phyloP scores from a whole-genome alignment of 1,140 invertebrate species.

The Rhagoletis zephyria region DNA sequence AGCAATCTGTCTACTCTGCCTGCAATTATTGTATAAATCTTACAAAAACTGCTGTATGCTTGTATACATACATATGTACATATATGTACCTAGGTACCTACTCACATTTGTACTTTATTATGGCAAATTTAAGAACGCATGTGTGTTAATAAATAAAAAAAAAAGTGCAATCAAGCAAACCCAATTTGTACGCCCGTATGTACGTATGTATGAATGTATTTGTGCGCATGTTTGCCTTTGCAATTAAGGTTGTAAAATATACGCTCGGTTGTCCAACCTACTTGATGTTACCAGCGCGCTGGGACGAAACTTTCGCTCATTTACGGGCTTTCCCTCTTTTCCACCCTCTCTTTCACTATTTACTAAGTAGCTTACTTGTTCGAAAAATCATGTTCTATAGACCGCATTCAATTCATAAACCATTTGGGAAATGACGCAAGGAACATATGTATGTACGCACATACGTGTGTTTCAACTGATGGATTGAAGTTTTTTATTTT shows the following conservation, averaged over 20 bases:
- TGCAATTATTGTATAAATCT: neutral
- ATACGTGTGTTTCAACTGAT: neutral
- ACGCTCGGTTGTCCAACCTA: neutral
- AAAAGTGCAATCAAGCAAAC: slow-evolving; percentile 34
- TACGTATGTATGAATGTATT: neutral
- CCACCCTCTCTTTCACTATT: neutral
- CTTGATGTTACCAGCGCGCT: slow-evolving; percentile 18
- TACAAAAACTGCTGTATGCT: no score
- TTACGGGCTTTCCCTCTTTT: neutral
- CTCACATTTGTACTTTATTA: neutral
- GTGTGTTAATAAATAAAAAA: neutral
- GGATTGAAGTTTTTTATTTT: slow-evolving; percentile 31
- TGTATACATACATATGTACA: no score
- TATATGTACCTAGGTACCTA: no score
- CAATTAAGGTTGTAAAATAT: slow-evolving; percentile 48
- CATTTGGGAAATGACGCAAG: slow-evolving; percentile 11
- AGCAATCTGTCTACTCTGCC: neutral
- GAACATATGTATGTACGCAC: neutral
- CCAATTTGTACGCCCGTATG: neutral
- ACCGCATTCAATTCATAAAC: neutral
- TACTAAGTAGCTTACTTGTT: neutral
- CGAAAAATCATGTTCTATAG: neutral
- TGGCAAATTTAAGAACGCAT: neutral
- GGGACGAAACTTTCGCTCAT: slow-evolving; percentile 32
- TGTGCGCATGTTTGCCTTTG: slow-evolving; percentile 13